Conservation (phyloP, 2,888 invertebrate species). For the Pseudococcus viburni region DNA sequence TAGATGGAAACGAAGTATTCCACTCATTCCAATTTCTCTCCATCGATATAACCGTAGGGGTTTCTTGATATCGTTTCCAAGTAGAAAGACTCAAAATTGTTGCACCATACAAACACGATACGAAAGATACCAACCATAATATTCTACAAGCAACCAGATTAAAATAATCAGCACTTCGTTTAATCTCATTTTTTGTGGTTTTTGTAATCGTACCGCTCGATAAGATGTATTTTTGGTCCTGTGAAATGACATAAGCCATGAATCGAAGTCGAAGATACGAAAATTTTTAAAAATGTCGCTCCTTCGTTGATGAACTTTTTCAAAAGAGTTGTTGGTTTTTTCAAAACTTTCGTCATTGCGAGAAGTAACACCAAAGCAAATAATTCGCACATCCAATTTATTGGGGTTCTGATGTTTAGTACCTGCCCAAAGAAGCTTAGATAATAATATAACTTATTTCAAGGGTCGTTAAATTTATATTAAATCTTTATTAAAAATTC, state of each 20-base stretch:
- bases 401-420: neutral
- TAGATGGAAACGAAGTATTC: slow-evolving; percentile 70
- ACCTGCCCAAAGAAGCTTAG: neutral
- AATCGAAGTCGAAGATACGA: slow-evolving; percentile 14
- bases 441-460: neutral
- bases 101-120: slow-evolving; percentile 61
- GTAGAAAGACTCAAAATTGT: slow-evolving; percentile 66
- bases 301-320: neutral
- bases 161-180: no score
- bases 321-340: neutral
- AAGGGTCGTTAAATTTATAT: neutral
- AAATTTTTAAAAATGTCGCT: neutral
- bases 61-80: slow-evolving; percentile 69
- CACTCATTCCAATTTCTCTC: slow-evolving; percentile 70
- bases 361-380: neutral
- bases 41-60: slow-evolving; percentile 70
- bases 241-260: slow-evolving; percentile 41
- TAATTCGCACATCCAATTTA: neutral
- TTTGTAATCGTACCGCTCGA: neutral
- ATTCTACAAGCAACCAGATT: slow-evolving; percentile 48
- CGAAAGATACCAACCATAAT: slow-evolving; percentile 61
- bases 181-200: neutral
- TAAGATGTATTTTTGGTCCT: slow-evolving; percentile 22
- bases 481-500: slow-evolving; percentile 41
- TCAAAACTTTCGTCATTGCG: neutral